Conservation (phyloP, 2,888 invertebrate species). For the Cordylochernes scorpioides region DNA sequence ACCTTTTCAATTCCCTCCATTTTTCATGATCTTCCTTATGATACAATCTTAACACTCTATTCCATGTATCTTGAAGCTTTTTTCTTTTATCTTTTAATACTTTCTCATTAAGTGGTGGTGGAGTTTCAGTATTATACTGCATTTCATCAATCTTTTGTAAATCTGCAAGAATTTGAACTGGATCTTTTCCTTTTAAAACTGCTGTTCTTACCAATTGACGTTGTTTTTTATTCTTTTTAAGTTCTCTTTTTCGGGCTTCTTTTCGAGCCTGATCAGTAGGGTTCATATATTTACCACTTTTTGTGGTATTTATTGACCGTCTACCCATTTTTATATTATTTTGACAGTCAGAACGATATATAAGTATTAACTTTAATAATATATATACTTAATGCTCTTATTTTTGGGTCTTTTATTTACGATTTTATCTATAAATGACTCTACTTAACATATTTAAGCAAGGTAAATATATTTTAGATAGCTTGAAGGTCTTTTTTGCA, state of each 20-base stretch:
- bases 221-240: conserved; percentile 94
- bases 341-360: too few relatives aligned
- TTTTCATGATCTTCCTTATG: conserved; percentile 75
- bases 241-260: conserved; percentile 82
- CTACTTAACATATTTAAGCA: too few relatives aligned
- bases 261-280: conserved; percentile 96
- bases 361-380: too few relatives aligned
- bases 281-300: conserved; percentile 99
- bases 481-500: too few relatives aligned
- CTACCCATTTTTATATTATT: too few relatives aligned
- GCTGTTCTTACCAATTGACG: conserved; percentile 83
- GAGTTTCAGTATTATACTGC: conserved; percentile 83
- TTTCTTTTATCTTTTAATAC: conserved; percentile 85
- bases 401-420: too few relatives aligned
- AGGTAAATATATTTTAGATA: too few relatives aligned
- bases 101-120: conserved; percentile 82
- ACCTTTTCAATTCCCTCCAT: conserved; percentile 64
- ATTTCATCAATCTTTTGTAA: conserved; percentile 94
- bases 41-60: conserved; percentile 76
- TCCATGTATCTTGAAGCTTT: conserved; percentile 77
- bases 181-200: conserved; percentile 91
- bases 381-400: too few relatives aligned
- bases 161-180: conserved; percentile 71
- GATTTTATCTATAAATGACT: too few relatives aligned
- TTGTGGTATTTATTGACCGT: conserved; percentile 89